phyloP scores from a whole-genome alignment of 2,113 vertebrate species.

The Paratilapia polleni region DNA sequence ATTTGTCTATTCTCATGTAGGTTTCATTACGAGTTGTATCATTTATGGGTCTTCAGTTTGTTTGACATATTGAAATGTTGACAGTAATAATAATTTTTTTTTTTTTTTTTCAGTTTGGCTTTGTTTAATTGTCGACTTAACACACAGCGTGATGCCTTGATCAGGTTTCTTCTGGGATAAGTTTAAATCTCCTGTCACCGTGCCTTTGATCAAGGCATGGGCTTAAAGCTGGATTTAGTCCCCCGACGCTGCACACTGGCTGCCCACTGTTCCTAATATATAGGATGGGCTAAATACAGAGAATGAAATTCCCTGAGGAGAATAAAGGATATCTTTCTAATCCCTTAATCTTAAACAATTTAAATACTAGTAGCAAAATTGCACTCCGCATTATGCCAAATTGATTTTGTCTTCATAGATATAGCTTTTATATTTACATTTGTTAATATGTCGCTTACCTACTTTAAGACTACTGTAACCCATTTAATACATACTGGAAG shows the following conservation, averaged over 20 bases:
- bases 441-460: rapidly evolving
- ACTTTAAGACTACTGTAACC: not conserved
- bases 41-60: no score
- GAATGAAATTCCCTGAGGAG: not conserved
- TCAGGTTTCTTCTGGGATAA: no score
- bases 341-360: not conserved
- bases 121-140: not conserved
- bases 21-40: not conserved
- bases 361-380: not conserved
- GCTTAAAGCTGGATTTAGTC: not conserved
- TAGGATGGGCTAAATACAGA: not conserved
- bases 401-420: not conserved
- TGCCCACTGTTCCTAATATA: not conserved
- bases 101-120: not conserved
- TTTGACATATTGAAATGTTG: not conserved
- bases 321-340: not conserved
- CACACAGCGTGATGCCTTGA: not conserved
- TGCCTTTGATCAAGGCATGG: not conserved
- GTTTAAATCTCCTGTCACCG: not conserved
- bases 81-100: no score
- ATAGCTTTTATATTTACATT: not conserved
- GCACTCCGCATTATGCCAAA: not conserved
- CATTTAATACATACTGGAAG: not conserved
- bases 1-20: rapidly evolving
- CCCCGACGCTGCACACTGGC: not conserved